Evolutionary conservation across 2,888 invertebrate genomes (phyloP), one percentile per base, ranked within the genome.

Genomic region (Stratiomys singularior): DNA sequence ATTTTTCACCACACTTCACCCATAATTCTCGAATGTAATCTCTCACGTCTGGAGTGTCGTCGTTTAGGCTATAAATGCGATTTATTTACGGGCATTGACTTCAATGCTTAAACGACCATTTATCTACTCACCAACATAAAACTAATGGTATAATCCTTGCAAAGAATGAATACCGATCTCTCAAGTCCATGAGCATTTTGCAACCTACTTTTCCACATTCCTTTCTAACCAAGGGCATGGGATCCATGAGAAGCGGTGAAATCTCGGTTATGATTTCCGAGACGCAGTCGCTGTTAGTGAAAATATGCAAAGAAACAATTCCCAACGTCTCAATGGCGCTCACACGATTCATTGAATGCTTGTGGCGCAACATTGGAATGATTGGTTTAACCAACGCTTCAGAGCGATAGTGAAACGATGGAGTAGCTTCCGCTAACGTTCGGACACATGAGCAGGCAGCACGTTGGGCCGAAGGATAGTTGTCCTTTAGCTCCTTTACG

Each of bases 141-240:
- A 97, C 87, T 13, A 97, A 86, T 0, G 98, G 97, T 81, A 98
- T 89, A 82, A 97, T 90, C 81, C 93, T 92, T 84, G 93, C 92
- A 89, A 95, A 96, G 87, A 92, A 96, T 0, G 97, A 97, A 85
- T 98, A 98, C 81, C 97, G 89, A 85, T 98, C 97, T 74, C 89
- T 89, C 77, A 96, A 90, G 76, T 91, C 90, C 28, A 94, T 84
- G 85, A 96, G 88, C 94, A 96, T 94, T 63, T 89, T 88, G 1
- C 94, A 94, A 0, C 95, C 93, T 82, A 94, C 92, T 82, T 91
- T 87, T 0, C 93, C 92, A 2, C 96, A 93, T 81, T 94, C 93
- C 83, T 89, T 87, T 64, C 98, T 90, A 0, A 97, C 97, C 78
- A 90, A 88, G 0, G 93, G 91, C 83, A 93, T 92, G 82, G 93